Percentiles rank a stretch among this genome's conserved stretches.
Evolutionary conservation across 1,140 invertebrate genomes (phyloP).

Genomic region (Neodiprion fabricii): DNA sequence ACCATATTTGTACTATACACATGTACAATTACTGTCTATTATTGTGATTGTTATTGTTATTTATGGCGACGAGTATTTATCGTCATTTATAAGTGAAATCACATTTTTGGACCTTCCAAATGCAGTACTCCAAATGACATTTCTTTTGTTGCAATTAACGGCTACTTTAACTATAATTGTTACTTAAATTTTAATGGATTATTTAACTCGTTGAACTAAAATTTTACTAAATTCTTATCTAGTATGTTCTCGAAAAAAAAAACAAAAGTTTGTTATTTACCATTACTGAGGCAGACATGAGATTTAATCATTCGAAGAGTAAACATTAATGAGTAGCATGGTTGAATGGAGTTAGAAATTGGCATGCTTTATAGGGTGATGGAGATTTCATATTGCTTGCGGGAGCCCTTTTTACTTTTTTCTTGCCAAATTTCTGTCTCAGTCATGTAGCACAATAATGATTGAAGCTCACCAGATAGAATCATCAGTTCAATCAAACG

Average conservation of each 20-base stretch:
- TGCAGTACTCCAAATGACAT: neutral
- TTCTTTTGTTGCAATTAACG: constrained; percentile 11
- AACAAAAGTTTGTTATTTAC: neutral
- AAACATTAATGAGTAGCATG: constrained; percentile 35
- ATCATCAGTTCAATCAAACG: too few relatives aligned
- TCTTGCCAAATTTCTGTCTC: neutral
- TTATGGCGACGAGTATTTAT: neutral
- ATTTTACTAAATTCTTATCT: constrained; percentile 17
- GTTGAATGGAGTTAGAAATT: constrained; percentile 38
- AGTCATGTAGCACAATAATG: neutral
- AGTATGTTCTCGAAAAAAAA: constrained; percentile 9
- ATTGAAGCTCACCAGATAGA: neutral
- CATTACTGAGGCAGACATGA: constrained; percentile 3
- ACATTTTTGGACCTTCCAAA: constrained; percentile 1
- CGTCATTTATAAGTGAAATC: constrained; percentile 5
- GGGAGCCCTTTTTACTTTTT: neutral
- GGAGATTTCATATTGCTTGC: neutral
- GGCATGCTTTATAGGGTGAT: neutral
- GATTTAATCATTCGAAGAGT: neutral
- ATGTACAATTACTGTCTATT: neutral
- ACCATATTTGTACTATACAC: neutral
- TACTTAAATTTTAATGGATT: neutral
- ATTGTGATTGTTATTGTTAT: neutral
- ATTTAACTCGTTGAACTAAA: constrained; percentile 18
- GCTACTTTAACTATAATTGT: constrained; percentile 9